Evolutionary conservation across 2,113 vertebrate species (phyloP), one percentile per base, ranked within the genome.

Genomic region (Leucopsar rothschildi): DNA sequence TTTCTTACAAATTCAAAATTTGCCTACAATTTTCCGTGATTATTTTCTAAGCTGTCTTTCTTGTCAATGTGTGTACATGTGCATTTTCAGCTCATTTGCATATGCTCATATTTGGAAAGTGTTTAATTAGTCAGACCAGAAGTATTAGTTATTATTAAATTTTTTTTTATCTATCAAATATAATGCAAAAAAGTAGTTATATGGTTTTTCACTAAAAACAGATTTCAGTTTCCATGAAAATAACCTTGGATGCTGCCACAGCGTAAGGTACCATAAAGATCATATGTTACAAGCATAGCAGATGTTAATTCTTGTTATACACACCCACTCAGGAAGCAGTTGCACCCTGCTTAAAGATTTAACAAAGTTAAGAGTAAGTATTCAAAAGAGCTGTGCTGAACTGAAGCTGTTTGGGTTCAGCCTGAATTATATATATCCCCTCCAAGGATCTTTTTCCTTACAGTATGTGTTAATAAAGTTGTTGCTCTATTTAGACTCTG

Each of bases 1-100:
- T 50, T 35, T 1, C 31, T 53, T 66, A 2, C 8, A 78, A 71
- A 70, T 70, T 65, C 25, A 70, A 35, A 86, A 82, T 49, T 77
- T 55, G 2, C 6, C 33, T 65, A 22, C 0, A 15, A 11, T 55
- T 22, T n/a, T 66, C 16, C 47, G 2, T 28, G 5, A 4, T 6
- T 45, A 20, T 22, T 87, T 13, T 78, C 10, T 69, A 63, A 81
- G 33, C 11, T 39, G 15, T 40, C 16, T 60, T 64, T 80, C 15
- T 29, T n/a, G 7, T 44, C 24, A 47, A 14, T 72, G 8, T 53
- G 9, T 29, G 3, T 45, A 22, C n/a, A 12, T 39, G 14, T 33
- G 28, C 7, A 56, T 82, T 86, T 87, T 86, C 40, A 66, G 35
- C 39, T 63, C 8, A 12, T 45, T 45, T 45, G 16, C 12, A 45